These are phyloP conservation scores for Zenarchopterus dispar DNA, from an alignment of 2,797 vertebrate species.

Conservation along the genomic window DNA sequence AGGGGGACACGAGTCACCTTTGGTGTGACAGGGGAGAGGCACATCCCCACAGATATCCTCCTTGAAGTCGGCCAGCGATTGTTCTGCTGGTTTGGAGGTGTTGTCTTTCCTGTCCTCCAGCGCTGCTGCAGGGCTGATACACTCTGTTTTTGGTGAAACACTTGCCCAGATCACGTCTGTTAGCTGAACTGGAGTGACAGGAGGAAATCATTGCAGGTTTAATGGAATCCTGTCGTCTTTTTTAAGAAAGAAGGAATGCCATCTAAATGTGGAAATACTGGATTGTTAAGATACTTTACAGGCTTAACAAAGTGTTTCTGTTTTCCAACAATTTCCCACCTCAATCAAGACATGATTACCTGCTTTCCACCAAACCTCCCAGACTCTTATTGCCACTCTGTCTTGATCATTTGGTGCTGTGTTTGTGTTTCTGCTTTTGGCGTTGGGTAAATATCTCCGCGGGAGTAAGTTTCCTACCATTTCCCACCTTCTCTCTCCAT, in stretches of 20 bases:
- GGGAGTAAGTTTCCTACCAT: conserved; percentile 55
- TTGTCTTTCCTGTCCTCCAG: conserved; percentile 71
- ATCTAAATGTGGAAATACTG: conserved; percentile 9
- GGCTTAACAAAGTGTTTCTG: conserved; percentile 9
- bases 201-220: conserved; percentile 20
- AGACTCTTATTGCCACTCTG: conserved; percentile 7
- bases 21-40: conserved; percentile 57
- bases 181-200: conserved; percentile 45
- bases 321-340: conserved; percentile 13
- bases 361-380: conserved; percentile 16
- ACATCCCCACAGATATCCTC: conserved; percentile 40
- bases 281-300: conserved; percentile 14
- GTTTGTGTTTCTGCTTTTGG: conserved; percentile 83
- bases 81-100: conserved; percentile 52
- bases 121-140: conserved; percentile 54
- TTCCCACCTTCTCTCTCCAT: conserved; percentile 69
- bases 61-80: conserved; percentile 63
- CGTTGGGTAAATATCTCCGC: conserved; percentile 78
- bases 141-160: conserved; percentile 65
- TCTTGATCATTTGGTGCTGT: conserved; percentile 60
- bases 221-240: conserved; percentile 22
- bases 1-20: conserved; percentile 71
- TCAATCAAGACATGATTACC: conserved; percentile 30
- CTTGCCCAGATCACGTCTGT: conserved; percentile 63
- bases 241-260: no score